Evolutionary conservation across 2,113 vertebrate species (phyloP).

Genomic region (Hippoglossus stenolepis): DNA sequence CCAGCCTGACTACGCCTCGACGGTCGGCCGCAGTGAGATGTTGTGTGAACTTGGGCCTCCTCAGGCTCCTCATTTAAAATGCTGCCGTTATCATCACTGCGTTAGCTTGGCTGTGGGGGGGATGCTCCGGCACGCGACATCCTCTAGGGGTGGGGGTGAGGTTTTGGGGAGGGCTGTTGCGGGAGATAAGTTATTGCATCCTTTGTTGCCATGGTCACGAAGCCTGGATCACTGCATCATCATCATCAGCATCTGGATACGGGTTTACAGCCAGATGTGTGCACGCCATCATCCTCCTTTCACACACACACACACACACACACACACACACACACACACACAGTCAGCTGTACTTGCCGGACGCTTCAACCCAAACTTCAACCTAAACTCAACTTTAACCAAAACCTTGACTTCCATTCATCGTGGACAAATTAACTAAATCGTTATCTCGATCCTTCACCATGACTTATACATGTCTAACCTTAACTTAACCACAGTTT

Average conservation of each 20-base stretch:
- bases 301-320: too few relatives aligned
- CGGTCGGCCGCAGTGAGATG: conserved; percentile 40
- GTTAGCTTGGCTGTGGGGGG: background rate
- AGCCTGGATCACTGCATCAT: background rate
- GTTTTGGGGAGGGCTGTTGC: background rate
- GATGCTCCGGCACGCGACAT: conserved; percentile 6
- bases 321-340: too few relatives aligned
- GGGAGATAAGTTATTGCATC: conserved; percentile 60
- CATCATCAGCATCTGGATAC: background rate
- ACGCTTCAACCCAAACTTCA: too few relatives aligned
- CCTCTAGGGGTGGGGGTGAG: background rate
- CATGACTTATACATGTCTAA: too few relatives aligned
- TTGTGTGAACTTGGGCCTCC: conserved; percentile 52
- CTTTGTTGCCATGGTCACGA: conserved; percentile 75
- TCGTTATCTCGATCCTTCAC: too few relatives aligned
- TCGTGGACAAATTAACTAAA: too few relatives aligned
- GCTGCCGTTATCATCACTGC: conserved; percentile 28
- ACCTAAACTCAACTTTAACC: too few relatives aligned
- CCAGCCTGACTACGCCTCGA: conserved; percentile 47
- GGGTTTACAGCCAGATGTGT: background rate
- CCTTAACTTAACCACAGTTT: too few relatives aligned
- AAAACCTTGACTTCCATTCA: too few relatives aligned
- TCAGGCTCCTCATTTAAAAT: conserved; percentile 41
- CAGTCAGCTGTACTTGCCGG: too few relatives aligned
- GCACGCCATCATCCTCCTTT: background rate